Base-by-base conservation (phyloP, 1,140 invertebrate species). In the Coenobita brevimanus region DNA sequence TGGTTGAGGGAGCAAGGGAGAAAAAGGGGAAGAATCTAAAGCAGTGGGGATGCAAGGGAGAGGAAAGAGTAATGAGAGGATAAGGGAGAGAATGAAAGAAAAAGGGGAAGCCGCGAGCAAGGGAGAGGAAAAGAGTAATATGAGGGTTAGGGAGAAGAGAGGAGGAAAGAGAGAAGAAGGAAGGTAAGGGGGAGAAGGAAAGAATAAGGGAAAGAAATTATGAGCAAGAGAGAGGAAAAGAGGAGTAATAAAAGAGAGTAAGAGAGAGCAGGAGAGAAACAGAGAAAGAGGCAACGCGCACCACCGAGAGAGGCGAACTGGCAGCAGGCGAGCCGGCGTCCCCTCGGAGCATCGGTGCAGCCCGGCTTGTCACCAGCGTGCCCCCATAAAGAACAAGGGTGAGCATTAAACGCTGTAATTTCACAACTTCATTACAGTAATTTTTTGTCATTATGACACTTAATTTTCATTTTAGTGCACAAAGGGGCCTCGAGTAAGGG, bases 391-490 rank as follows among this genome's bases (percentile, higher is more conserved):
- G 80, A 82, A 76, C 67, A 64, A 78, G 87, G 87, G 80, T 82
- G 67, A 82, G 87, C 69, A 89, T 89, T 89, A 89, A 89, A 89
- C 87, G 80, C 80, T 82, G 69, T 89, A 89, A 89, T 89, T 89
- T 89, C 80, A 89, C 87, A 89, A 89, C 87, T 89, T 89, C 79
- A 89, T 89, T 89, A 89, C 54, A 82, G 80, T 64, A 54, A 89
- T 89, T 89, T 89, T 89, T 89, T 89, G 87, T 89, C 87, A 89
- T 89, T 89, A 89, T 89, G 79, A 89, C 87, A 89, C 87, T 89
- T 89, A 82, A 89, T 89, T 89, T 89, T 89, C 79, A 89, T 89
- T 89, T 82, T 76, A 75, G 87, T 60, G 80, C 79, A 89, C 87
- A 89, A 89, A 89, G 87, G 87, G 73, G 82, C 73, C 80, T 82